phyloP scores from a whole-genome alignment of 2,797 vertebrate species.

The Tenualosa ilisha region DNA sequence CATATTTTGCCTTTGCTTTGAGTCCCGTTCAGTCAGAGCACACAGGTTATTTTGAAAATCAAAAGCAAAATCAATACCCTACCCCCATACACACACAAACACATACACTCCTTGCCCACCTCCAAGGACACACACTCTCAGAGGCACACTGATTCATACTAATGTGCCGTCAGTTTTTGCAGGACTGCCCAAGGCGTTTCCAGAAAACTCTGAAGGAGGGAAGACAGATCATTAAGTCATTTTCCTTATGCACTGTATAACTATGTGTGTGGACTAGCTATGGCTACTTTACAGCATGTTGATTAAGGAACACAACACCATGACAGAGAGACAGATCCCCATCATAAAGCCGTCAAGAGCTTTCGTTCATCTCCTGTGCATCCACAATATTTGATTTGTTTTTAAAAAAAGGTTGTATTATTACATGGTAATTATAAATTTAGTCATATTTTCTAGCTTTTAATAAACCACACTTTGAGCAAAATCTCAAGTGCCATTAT shows the following conservation, averaged over 20 bases:
- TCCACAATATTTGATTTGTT: not conserved
- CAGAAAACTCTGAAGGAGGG: not conserved
- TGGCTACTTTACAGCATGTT: not conserved
- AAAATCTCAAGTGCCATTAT: not conserved
- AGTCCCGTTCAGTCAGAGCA: slow-evolving; percentile 45
- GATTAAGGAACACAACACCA: not conserved
- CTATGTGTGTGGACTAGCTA: not conserved
- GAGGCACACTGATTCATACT: not conserved
- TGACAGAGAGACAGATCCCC: not conserved
- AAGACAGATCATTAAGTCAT: not conserved
- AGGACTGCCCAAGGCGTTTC: not conserved
- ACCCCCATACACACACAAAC: not conserved
- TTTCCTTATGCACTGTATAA: not conserved
- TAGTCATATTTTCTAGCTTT: not conserved
- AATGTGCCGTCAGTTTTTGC: not conserved
- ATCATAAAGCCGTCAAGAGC: not conserved
- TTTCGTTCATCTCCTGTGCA: not conserved
- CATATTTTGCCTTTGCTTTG: slow-evolving; percentile 44
- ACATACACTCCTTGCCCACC: not conserved
- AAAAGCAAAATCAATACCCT: slow-evolving; percentile 48
- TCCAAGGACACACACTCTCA: slow-evolving; percentile 6
- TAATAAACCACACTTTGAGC: not conserved
- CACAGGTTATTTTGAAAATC: slow-evolving; percentile 54
- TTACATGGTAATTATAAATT: not conserved
- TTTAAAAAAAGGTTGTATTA: not conserved